These are phyloP conservation scores for Caenorhabditis afra DNA, from an alignment of 2,888 invertebrate species.

Conservation along the genomic window DNA sequence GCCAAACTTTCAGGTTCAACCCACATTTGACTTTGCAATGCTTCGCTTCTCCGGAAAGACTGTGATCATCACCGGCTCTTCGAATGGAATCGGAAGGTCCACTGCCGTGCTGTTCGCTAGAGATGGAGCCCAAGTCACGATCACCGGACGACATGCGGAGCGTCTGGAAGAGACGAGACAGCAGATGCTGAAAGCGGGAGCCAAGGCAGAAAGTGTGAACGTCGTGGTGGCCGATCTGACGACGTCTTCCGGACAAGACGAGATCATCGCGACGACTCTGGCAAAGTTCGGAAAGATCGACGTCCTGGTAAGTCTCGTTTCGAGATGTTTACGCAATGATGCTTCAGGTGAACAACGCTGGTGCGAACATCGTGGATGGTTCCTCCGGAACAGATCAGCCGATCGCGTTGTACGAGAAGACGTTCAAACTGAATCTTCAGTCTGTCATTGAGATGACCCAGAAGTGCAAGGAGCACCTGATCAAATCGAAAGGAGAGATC, in stretches of 20 bases:
- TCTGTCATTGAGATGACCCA: slow-evolving; percentile 41
- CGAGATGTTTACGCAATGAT: too few relatives aligned
- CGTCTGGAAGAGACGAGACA: slow-evolving; percentile 35
- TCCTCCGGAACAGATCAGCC: slow-evolving; percentile 32
- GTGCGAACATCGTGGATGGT: slow-evolving; percentile 37
- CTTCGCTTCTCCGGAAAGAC: slow-evolving; percentile 42
- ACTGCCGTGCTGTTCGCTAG: slow-evolving; percentile 38
- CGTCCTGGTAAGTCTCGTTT: slow-evolving; percentile 35
- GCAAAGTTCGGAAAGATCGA: slow-evolving; percentile 45
- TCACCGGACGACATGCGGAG: slow-evolving; percentile 45
- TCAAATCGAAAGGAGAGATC: slow-evolving; percentile 45
- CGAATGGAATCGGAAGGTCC: slow-evolving; percentile 49
- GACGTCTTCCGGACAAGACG: slow-evolving; percentile 12
- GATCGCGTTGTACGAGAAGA: slow-evolving; percentile 37
- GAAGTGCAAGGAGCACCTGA: slow-evolving; percentile 40
- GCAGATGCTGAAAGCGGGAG: slow-evolving; percentile 31
- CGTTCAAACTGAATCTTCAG: slow-evolving; percentile 38
- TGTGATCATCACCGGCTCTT: slow-evolving; percentile 46
- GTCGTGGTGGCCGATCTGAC: slow-evolving; percentile 44
- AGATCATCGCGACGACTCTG: slow-evolving; percentile 28
- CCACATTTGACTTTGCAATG: slow-evolving; percentile 6
- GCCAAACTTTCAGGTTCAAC: too few relatives aligned
- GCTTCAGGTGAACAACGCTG: slow-evolving; percentile 34
- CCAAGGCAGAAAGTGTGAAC: slow-evolving; percentile 32
- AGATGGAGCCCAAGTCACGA: slow-evolving; percentile 46